Conservation (phyloP, 2,888 invertebrate genomes). For the Agriopis marginaria region DNA sequence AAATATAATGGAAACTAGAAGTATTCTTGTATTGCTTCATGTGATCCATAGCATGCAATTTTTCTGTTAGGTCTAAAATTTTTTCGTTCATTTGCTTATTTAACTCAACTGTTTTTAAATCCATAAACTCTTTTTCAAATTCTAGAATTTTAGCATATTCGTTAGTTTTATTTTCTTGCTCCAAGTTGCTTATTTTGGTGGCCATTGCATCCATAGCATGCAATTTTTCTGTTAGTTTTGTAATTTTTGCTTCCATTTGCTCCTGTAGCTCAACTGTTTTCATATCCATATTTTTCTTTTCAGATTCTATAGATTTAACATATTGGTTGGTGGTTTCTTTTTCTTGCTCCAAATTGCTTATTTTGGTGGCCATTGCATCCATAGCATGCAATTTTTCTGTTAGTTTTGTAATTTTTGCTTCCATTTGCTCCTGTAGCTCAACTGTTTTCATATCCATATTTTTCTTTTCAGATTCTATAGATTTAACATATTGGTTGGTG, state of each 20-base stretch:
- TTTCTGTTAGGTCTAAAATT: background rate
- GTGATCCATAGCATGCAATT: background rate
- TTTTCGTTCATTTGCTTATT: background rate
- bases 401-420: too few species aligned
- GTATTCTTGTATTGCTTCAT: background rate
- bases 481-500: background rate
- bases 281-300: too few species aligned
- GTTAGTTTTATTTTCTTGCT: too few species aligned
- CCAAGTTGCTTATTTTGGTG: too few species aligned
- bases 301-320: too few species aligned
- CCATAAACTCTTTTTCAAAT: too few species aligned
- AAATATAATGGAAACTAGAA: background rate
- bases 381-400: background rate
- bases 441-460: background rate
- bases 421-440: background rate
- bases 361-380: background rate
- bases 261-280: background rate
- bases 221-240: background rate
- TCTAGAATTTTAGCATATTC: too few species aligned
- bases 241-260: background rate
- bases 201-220: background rate
- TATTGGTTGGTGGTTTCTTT: too few species aligned
- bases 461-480: background rate
- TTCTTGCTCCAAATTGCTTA: too few species aligned
- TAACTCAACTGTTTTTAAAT: background rate